phyloP scores from a whole-genome alignment of 2,797 vertebrate genomes.

The Otolemur crassicaudatus region DNA sequence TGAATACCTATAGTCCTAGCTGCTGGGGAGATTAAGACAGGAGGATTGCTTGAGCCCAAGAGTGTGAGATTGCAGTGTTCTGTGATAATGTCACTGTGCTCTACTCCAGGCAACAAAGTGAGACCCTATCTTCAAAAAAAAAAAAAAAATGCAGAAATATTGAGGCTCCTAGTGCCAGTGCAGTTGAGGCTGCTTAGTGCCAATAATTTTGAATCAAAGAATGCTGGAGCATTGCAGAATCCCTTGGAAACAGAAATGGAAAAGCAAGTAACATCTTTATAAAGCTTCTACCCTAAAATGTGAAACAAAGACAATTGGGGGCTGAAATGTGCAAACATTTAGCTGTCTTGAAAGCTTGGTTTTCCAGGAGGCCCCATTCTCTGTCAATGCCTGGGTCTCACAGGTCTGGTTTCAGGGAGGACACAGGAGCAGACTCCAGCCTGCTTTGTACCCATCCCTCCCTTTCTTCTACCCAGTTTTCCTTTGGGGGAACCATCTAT shows the following conservation, averaged over 20 bases:
- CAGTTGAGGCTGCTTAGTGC: no score
- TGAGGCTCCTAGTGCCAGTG: not conserved
- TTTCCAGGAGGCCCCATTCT: not conserved
- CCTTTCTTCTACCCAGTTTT: not conserved
- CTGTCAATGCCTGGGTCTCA: not conserved
- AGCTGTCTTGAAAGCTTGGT: not conserved
- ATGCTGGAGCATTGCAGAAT: not conserved
- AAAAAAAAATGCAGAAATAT: slow-evolving; percentile 20
- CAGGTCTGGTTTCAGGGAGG: not conserved
- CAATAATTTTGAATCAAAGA: not conserved
- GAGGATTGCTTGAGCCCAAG: not conserved
- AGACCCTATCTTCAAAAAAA: not conserved
- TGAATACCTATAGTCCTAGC: not conserved
- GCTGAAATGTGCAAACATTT: not conserved
- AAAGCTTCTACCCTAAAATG: slow-evolving; percentile 14
- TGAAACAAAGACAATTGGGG: not conserved
- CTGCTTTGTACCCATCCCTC: not conserved
- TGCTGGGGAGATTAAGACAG: not conserved
- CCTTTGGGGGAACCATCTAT: not conserved
- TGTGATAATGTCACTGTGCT: not conserved
- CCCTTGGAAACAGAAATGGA: not conserved
- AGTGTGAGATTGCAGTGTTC: not conserved
- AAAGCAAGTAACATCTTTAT: not conserved
- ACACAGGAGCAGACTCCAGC: not conserved
- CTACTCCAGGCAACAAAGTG: not conserved